Evolutionary conservation across 1,140 invertebrate species (phyloP).

Genomic region (Cotesia chilonis): DNA sequence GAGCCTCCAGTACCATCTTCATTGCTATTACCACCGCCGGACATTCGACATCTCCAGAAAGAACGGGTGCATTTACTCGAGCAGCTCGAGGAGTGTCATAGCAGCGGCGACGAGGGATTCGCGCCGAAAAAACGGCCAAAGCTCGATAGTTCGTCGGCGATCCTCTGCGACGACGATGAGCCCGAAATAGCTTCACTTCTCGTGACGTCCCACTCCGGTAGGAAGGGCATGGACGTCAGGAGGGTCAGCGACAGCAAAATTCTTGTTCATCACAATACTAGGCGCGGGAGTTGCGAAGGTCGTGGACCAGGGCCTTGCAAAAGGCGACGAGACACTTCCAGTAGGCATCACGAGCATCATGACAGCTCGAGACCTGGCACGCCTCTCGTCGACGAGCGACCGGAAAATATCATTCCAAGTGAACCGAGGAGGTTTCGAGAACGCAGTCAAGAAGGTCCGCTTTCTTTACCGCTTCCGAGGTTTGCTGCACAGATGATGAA

Average conservation of each 20-base stretch:
- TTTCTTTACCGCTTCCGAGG: slow-evolving; percentile 83
- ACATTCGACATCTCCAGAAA: slow-evolving; percentile 76
- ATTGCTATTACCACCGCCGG: slow-evolving; percentile 63
- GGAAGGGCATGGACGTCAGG: slow-evolving; percentile 68
- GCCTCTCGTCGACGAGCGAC: slow-evolving; percentile 83
- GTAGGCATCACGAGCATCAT: slow-evolving; percentile 66
- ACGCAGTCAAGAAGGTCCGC: slow-evolving; percentile 72
- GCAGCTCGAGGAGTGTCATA: slow-evolving; percentile 77
- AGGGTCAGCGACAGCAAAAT: slow-evolving; percentile 66
- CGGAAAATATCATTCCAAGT: slow-evolving; percentile 76
- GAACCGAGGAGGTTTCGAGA: slow-evolving; percentile 76
- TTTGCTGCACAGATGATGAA: slow-evolving; percentile 80
- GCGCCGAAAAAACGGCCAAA: slow-evolving; percentile 73
- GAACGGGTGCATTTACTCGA: slow-evolving; percentile 75
- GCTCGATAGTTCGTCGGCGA: slow-evolving; percentile 64
- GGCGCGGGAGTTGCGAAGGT: slow-evolving; percentile 65
- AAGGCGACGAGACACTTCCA: slow-evolving; percentile 56
- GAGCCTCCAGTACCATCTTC: slow-evolving; percentile 54
- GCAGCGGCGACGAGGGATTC: slow-evolving; percentile 75
- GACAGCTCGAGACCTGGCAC: slow-evolving; percentile 80
- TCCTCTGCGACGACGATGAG: slow-evolving; percentile 64
- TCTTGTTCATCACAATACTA: slow-evolving; percentile 62
- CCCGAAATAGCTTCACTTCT: slow-evolving; percentile 63
- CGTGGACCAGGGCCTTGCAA: slow-evolving; percentile 62
- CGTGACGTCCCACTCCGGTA: slow-evolving; percentile 61